Evolutionary conservation across 1,140 invertebrate species (phyloP), one percentile per base, ranked within the genome.

Genomic region (Zelostemma sp.): DNA sequence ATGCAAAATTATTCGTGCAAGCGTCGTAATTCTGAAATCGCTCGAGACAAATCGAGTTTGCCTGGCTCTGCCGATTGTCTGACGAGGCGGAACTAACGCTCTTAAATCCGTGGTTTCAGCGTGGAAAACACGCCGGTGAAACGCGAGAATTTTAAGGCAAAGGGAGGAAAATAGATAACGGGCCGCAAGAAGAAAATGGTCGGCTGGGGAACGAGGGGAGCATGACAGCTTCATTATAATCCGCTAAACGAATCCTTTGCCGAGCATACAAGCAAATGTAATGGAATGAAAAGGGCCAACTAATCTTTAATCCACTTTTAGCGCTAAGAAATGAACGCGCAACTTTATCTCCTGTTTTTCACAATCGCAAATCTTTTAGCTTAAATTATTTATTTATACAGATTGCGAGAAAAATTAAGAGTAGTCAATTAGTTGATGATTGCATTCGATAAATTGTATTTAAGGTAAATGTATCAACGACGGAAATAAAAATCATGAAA

Each of bases 21-120:
- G 59, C 61, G 47, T 55, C 62, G 56, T 64, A 68, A 68, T 64
- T 68, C 55, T 62, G 57, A 70, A 72, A 77, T 75, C 64, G 65
- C 33, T 61, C 53, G 67, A 40, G 64, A 72, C 72, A 77, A 75
- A 77, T 75, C 61, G 72, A 77, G 73, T 75, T 75, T 73, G 56
- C 35, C 60, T 45, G 57, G 61, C 50, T 66, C 55, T 54, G 33
- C 60, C 62, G 61, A 73, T 65, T 68, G 56, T 68, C 58, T 68
- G 66, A 68, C 61, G 70, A 68, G 62, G 66, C 55, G 21, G 59
- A 61, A 69, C 64, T 66, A 67, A 72, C 63, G 59, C 60, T 60
- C 46, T 67, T 55, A 59, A 67, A 72, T 60, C 41, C 51, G 59
- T 28, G 61, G 57, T 54, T 28, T 71, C 58, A 38, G 35, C 17